Evolutionary conservation across 2,888 invertebrate species (phyloP).

Genomic region (Atherix ibis): DNA sequence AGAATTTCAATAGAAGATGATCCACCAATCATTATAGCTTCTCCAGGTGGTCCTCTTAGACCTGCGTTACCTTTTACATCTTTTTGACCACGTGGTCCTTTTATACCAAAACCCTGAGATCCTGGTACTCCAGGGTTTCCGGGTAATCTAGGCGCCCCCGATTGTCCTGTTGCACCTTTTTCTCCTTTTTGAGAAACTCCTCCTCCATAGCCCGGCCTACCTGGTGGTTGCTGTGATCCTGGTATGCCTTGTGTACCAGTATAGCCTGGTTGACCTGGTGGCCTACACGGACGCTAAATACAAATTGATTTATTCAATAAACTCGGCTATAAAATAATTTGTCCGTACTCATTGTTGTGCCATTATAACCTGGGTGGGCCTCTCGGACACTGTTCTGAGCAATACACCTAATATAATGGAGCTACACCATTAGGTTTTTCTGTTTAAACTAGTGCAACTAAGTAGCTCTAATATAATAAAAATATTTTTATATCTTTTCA

Average conservation of each 20-base stretch:
- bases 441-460: slow-evolving; percentile 5
- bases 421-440: slow-evolving; percentile 8
- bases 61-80: slow-evolving; percentile 34
- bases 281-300: slow-evolving; percentile 16
- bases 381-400: slow-evolving; percentile 37
- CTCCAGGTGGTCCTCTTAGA: slow-evolving; percentile 38
- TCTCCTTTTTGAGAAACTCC: slow-evolving; percentile 2
- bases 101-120: slow-evolving; percentile 4
- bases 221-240: slow-evolving; percentile 15
- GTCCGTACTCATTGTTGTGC: too few species aligned
- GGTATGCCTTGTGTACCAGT: slow-evolving; percentile 11
- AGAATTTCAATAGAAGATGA: too few species aligned
- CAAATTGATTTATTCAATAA: too few species aligned
- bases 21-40: slow-evolving; percentile 38
- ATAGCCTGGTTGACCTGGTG: slow-evolving; percentile 20
- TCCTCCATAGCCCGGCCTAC: slow-evolving; percentile 4
- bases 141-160: slow-evolving; percentile 7
- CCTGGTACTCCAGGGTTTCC: slow-evolving; percentile 28
- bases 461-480: slow-evolving; percentile 9
- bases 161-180: slow-evolving; percentile 23
- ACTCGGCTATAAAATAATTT: slow-evolving; percentile 3
- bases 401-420: slow-evolving; percentile 11
- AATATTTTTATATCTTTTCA: too few species aligned
- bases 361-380: slow-evolving; percentile 46
- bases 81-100: background rate